Base-by-base conservation (phyloP, 1,140 invertebrate species). In the Watersipora subatra region DNA sequence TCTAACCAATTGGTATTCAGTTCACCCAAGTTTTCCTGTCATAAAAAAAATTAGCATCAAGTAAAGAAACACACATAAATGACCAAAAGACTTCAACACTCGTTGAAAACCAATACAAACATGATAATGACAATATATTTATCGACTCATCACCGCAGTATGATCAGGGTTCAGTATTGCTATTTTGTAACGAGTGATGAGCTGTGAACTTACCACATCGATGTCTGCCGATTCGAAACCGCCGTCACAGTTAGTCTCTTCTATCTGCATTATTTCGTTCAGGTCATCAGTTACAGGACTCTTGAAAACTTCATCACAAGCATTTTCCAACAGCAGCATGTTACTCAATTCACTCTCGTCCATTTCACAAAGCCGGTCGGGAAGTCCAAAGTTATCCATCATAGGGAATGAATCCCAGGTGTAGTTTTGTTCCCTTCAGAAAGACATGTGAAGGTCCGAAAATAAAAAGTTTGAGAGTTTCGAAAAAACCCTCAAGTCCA, bases 1-100 rank as follows among this genome's bases (percentile, higher is more conserved):
- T 76, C 73, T 67, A 75, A 73, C 57, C 70, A 66, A 24, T 73
- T 67, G 77, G 78, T 78, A 61, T 80, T 79, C 26, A 73, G 70
- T 55, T 80, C 77, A 66, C 73, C 70, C 62, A 73, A 57, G 82
- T 85, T 74, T 27, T 78, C 68, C n/a, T 84, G 83, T 68, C 86
- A 85, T 82, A 85, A 84, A 69, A 83, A 82, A 84, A 86, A 81
- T 30, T 82, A 83, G 64, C 19, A 70, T 69, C 73, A 71, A 68
- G 64, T 68, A 46, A 46, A 46, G n/a, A 46, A 46, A 46, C n/a
- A 46, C 34, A 46, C n/a, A 12, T 46, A 46, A 46, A 46, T 12
- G n/a, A 46, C 7, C 34, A 12, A 12, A 12, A 46, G n/a, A 46
- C 34, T 12, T n/a, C n/a, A 12, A 46, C 34, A 46, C 7, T 12